Evolutionary conservation across 2,888 invertebrate species (phyloP).

Genomic region (Phytoseiulus persimilis): DNA sequence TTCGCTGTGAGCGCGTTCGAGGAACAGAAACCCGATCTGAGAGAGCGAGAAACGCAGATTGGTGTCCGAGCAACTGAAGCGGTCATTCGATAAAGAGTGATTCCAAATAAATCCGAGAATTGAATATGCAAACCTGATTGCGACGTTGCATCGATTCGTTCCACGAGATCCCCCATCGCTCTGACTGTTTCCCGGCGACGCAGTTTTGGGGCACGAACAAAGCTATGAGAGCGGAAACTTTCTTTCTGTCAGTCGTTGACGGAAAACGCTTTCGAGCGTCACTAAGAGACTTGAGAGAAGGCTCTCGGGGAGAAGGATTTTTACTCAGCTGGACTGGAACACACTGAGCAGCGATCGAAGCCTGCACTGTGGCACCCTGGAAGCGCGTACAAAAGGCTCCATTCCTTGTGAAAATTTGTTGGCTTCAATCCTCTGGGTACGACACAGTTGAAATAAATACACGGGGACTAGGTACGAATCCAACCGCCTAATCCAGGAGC

Average conservation of each 20-base stretch:
- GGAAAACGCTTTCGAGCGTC: neutral
- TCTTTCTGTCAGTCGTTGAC: neutral
- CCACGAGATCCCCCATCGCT: neutral
- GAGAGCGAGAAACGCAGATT: neutral
- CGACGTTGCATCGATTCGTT: neutral
- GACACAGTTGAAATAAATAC: no score
- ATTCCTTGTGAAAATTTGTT: neutral
- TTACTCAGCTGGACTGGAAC: neutral
- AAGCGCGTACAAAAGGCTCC: neutral
- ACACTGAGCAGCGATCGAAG: neutral
- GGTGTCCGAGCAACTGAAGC: neutral
- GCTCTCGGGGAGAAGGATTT: neutral
- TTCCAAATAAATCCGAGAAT: neutral
- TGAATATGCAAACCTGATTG: neutral
- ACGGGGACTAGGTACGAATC: no score
- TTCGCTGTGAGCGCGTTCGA: neutral
- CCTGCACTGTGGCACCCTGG: neutral
- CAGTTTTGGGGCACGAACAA: neutral
- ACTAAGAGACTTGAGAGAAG: neutral
- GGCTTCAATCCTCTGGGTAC: neutral
- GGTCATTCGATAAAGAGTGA: neutral
- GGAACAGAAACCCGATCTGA: neutral
- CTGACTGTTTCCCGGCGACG: neutral
- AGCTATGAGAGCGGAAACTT: neutral
- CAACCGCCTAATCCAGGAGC: no score